Evolutionary conservation across 2,888 invertebrate species (phyloP).

Genomic region (Diachrysia chrysitis): DNA sequence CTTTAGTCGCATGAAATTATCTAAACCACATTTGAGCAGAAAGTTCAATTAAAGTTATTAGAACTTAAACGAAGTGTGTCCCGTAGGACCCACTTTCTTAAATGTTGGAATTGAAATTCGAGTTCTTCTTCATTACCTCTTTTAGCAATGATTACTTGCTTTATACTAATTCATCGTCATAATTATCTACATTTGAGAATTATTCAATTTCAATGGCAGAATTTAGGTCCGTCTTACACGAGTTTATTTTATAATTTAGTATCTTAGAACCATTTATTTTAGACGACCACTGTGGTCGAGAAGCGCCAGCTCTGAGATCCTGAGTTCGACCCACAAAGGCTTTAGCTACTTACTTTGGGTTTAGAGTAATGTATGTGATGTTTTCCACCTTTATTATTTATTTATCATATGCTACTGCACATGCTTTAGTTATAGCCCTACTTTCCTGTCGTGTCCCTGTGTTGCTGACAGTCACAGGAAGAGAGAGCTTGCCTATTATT

Average conservation of each 20-base stretch:
- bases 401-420: too few species aligned
- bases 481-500: not conserved
- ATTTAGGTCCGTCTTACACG: not conserved
- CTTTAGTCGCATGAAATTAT: not conserved
- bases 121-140: not conserved
- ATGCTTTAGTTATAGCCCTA: not conserved
- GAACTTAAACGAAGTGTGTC: not conserved
- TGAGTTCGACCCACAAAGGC: too few species aligned
- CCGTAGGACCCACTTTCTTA: not conserved
- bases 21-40: too few species aligned
- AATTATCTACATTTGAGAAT: not conserved
- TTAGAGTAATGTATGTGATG: too few species aligned
- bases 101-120: not conserved
- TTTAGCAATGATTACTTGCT: slow-evolving; percentile 4
- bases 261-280: too few species aligned
- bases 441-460: not conserved
- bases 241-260: too few species aligned
- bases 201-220: not conserved
- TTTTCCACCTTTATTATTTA: too few species aligned
- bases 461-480: not conserved
- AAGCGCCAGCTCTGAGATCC: too few species aligned
- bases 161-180: not conserved
- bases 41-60: not conserved
- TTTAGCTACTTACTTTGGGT: too few species aligned
- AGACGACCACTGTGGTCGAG: too few species aligned